Percentiles rank a stretch among this genome's conserved stretches.
These are phyloP conservation scores for Numida meleagris DNA, from an alignment of 2,113 vertebrate genomes.

Conservation along the genomic window DNA sequence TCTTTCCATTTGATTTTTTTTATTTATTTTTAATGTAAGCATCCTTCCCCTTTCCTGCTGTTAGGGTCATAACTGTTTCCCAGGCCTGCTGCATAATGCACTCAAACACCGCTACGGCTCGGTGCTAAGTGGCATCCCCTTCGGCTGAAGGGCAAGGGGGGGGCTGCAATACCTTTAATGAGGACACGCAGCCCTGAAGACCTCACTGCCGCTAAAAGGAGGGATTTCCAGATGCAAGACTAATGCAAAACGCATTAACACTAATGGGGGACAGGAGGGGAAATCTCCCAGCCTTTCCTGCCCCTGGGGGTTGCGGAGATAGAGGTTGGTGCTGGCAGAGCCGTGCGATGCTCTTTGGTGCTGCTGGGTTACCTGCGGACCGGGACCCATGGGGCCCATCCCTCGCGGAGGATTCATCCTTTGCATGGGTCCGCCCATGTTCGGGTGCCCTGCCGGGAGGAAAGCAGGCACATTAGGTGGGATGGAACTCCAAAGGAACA, in stretches of 20 bases:
- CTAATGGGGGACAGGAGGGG: conserved; percentile 58
- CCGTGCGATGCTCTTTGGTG: not conserved
- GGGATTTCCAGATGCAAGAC: conserved; percentile 68
- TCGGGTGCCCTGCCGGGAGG: conserved; percentile 86
- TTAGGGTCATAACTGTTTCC: conserved; percentile 39
- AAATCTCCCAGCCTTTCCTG: conserved; percentile 14
- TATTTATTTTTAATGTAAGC: conserved; percentile 57
- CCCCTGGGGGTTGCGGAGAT: conserved; percentile 31
- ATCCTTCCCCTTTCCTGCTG: conserved; percentile 44
- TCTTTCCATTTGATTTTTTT: conserved; percentile 40
- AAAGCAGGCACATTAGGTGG: not conserved
- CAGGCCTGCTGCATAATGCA: conserved; percentile 38
- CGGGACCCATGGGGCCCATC: conserved; percentile 98
- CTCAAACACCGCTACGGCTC: not conserved
- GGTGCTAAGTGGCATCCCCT: conserved; percentile 50
- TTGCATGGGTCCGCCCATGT: conserved; percentile 96
- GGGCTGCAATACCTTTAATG: conserved; percentile 56
- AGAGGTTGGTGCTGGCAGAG: not conserved
- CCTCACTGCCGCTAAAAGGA: conserved; percentile 46
- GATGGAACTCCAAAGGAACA: not conserved
- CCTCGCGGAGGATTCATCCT: conserved; percentile 97
- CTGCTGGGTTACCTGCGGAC: conserved; percentile 88
- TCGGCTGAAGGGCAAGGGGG: conserved; percentile 41
- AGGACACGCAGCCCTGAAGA: conserved; percentile 31
- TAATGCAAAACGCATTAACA: conserved; percentile 74